Conservation (phyloP, 2,888 invertebrate genomes). For the Apeira syringaria region DNA sequence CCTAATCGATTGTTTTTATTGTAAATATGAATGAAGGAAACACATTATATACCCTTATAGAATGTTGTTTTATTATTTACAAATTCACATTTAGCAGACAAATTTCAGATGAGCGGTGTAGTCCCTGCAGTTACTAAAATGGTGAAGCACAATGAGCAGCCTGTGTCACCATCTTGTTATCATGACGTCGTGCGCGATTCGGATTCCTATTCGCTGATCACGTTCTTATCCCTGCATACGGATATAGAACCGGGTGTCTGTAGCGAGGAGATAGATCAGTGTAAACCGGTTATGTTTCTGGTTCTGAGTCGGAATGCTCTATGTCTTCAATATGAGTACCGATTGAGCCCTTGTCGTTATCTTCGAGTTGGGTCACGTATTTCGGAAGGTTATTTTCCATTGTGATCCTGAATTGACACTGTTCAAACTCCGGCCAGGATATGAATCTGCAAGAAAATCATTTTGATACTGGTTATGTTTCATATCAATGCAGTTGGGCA, state of each 20-base stretch:
- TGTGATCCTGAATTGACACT: conserved; percentile 85
- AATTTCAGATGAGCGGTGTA: too few species aligned
- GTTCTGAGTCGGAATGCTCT: conserved; percentile 57
- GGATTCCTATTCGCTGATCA: too few species aligned
- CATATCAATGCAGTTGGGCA: too few species aligned
- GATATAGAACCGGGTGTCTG: too few species aligned
- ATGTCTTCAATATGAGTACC: conserved; percentile 58
- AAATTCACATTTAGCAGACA: too few species aligned
- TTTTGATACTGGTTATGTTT: too few species aligned
- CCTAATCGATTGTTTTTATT: conserved; percentile 36
- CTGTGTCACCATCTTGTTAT: too few species aligned
- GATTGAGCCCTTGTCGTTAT: conserved; percentile 56
- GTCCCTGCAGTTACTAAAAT: too few species aligned
- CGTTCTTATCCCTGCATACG: too few species aligned
- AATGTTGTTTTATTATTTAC: conserved; percentile 43
- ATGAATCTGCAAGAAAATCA: conserved; percentile 64
- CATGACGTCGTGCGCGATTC: too few species aligned
- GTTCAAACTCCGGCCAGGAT: conserved; percentile 86
- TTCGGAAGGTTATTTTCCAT: conserved; percentile 85
- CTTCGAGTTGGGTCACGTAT: conserved; percentile 57
- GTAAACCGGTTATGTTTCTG: conserved; percentile 33
- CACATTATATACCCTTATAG: conserved; percentile 49
- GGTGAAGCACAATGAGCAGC: too few species aligned
- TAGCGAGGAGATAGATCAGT: too few species aligned
- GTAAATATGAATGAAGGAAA: conserved; percentile 51